phyloP scores from a whole-genome alignment of 2,888 invertebrate species.

The Scrobipalpa costella region DNA sequence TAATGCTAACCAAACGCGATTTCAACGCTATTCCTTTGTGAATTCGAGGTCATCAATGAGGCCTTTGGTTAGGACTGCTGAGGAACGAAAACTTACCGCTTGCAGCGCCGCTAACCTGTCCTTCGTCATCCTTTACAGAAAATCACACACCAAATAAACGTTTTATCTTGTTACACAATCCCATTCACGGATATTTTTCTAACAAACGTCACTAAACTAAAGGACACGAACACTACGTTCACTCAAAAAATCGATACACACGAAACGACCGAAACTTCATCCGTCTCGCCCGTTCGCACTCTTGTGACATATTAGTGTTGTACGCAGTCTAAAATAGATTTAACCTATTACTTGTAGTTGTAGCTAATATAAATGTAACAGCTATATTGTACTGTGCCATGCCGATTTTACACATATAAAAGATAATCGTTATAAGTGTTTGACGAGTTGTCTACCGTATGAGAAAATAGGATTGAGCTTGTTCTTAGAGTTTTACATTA shows the following conservation, averaged over 20 bases:
- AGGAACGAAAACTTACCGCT: conserved; percentile 86
- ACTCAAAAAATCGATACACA: conserved; percentile 92
- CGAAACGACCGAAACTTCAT: conserved; percentile 83
- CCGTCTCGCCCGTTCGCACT: conserved; percentile 66
- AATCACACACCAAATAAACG: conserved; percentile 85
- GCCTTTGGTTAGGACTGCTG: conserved; percentile 65
- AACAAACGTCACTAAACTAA: conserved; percentile 87
- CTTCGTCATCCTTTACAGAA: conserved; percentile 92
- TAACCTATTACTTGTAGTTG: background rate
- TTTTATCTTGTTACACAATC: conserved; percentile 86
- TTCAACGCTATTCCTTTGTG: conserved; percentile 58
- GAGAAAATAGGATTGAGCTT: too few relatives aligned
- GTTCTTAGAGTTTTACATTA: too few relatives aligned
- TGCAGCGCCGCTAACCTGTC: conserved; percentile 98
- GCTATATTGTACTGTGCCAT: too few relatives aligned
- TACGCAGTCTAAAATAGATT: background rate
- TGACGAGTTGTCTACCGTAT: too few relatives aligned
- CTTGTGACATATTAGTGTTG: conserved; percentile 40
- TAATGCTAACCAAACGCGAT: conserved; percentile 34
- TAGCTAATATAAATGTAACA: background rate
- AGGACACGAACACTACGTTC: conserved; percentile 86
- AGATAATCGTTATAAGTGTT: too few relatives aligned
- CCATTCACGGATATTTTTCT: conserved; percentile 89
- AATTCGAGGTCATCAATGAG: conserved; percentile 71
- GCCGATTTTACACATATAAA: too few relatives aligned